phyloP scores from a whole-genome alignment of 1,140 invertebrate species.

The Dinoponera quadriceps region DNA sequence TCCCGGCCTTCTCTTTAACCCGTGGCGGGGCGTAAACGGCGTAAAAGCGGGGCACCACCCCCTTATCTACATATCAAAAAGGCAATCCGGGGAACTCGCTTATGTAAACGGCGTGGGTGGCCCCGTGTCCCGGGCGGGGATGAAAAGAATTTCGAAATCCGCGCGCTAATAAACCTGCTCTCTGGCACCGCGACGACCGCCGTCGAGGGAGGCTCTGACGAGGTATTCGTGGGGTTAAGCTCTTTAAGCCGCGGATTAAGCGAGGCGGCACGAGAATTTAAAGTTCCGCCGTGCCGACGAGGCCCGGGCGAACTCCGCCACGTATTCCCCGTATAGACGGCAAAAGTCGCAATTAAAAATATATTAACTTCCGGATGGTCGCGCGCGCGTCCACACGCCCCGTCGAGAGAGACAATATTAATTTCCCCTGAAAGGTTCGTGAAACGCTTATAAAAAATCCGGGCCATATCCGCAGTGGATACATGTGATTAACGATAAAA shows the following conservation, averaged over 20 bases:
- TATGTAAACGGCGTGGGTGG: conserved; percentile 85
- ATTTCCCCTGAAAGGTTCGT: conserved; percentile 5
- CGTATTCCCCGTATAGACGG: conserved; percentile 34
- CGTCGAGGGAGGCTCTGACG: conserved; percentile 79
- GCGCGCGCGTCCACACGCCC: conserved; percentile 2
- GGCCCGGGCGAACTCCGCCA: conserved; percentile 32
- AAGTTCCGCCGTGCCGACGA: conserved; percentile 76
- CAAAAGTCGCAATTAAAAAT: conserved; percentile 66
- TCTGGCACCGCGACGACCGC: conserved; percentile 74
- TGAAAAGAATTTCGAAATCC: conserved; percentile 86
- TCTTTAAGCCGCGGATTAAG: conserved; percentile 84
- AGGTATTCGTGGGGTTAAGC: conserved; percentile 85
- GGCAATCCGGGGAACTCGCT: conserved; percentile 86
- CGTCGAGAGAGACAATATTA: conserved; percentile 23
- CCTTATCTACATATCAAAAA: conserved; percentile 87
- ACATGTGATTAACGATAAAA: no score
- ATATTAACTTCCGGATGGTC: conserved; percentile 54
- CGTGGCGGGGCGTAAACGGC: conserved; percentile 81
- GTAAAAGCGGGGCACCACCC: conserved; percentile 81
- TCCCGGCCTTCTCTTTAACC: conserved; percentile 57
- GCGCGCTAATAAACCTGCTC: conserved; percentile 85
- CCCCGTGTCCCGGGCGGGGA: conserved; percentile 78
- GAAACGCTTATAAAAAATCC: not conserved
- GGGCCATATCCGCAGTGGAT: no score
- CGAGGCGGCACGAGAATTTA: conserved; percentile 83